phyloP scores from a whole-genome alignment of 1,140 invertebrate species.

The Hormaphis cornu region DNA sequence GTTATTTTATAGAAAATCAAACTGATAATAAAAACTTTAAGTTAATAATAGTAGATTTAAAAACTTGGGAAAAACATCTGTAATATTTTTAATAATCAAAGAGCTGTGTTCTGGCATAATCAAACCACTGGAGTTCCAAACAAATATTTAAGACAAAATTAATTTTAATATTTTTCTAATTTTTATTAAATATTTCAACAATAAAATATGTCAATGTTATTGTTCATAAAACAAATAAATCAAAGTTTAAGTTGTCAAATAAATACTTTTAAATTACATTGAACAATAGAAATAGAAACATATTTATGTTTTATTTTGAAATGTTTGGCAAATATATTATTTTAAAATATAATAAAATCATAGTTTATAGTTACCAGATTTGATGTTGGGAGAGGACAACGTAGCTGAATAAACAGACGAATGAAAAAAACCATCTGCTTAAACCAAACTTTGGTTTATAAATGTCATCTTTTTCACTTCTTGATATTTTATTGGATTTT shows the following conservation, averaged over 20 bases:
- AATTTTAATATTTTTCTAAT: too few relatives aligned
- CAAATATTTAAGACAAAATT: background rate
- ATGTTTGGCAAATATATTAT: too few relatives aligned
- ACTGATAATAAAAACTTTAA: too few relatives aligned
- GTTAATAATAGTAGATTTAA: too few relatives aligned
- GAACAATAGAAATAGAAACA: too few relatives aligned
- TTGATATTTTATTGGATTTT: conserved; percentile 13
- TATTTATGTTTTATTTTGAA: too few relatives aligned
- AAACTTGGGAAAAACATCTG: too few relatives aligned
- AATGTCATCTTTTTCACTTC: conserved; percentile 5
- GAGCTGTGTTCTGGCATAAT: background rate
- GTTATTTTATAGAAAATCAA: too few relatives aligned
- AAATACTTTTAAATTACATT: too few relatives aligned
- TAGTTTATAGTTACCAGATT: background rate
- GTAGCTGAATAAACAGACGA: conserved; percentile 7
- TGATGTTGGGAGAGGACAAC: background rate
- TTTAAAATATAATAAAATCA: too few relatives aligned
- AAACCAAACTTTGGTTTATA: conserved; percentile 29
- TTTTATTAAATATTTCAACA: too few relatives aligned
- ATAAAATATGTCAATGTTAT: background rate
- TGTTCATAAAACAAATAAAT: background rate
- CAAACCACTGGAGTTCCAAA: background rate
- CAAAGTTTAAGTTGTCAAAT: too few relatives aligned
- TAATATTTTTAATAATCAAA: background rate
- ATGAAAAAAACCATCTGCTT: conserved; percentile 1